Percentiles rank a stretch among this genome's conserved stretches.
These are phyloP conservation scores for Eristalinus sepulchralis DNA, from an alignment of 2,888 invertebrate species.

Conservation along the genomic window DNA sequence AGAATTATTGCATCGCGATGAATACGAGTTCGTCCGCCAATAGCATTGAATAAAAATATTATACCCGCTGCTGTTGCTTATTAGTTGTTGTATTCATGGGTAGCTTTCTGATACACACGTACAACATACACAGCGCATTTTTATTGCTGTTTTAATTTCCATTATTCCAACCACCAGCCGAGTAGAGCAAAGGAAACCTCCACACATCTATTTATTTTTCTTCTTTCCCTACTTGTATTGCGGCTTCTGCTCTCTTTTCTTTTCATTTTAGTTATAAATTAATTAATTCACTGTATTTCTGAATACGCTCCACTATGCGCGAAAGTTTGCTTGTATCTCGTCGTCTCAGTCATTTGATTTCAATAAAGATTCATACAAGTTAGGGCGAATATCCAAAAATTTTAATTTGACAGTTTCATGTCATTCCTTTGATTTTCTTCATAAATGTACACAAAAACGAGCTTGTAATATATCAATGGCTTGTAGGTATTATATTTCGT, in stretches of 20 bases:
- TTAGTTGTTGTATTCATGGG: slow-evolving; percentile 31
- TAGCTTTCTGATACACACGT: slow-evolving; percentile 20
- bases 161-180: slow-evolving; percentile 37
- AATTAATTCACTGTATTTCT: slow-evolving; percentile 59
- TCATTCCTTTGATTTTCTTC: not conserved
- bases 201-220: slow-evolving; percentile 9
- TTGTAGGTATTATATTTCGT: no score
- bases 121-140: not conserved
- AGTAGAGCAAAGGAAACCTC: slow-evolving; percentile 5
- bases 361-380: slow-evolving; percentile 3
- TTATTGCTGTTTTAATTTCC: slow-evolving; percentile 16
- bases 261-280: slow-evolving; percentile 34
- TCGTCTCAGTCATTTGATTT: slow-evolving; percentile 32
- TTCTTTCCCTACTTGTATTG: not conserved
- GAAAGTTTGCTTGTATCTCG: slow-evolving; percentile 35
- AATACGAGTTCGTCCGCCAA: not conserved
- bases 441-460: not conserved
- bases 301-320: slow-evolving; percentile 37
- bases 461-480: no score
- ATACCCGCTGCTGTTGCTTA: slow-evolving; percentile 4
- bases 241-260: slow-evolving; percentile 1
- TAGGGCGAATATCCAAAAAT: not conserved
- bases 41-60: not conserved
- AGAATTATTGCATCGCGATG: slow-evolving; percentile 43
- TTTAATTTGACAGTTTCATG: not conserved